Base-by-base conservation (phyloP, 2,113 vertebrate species). In the Delphinapterus leucas region DNA sequence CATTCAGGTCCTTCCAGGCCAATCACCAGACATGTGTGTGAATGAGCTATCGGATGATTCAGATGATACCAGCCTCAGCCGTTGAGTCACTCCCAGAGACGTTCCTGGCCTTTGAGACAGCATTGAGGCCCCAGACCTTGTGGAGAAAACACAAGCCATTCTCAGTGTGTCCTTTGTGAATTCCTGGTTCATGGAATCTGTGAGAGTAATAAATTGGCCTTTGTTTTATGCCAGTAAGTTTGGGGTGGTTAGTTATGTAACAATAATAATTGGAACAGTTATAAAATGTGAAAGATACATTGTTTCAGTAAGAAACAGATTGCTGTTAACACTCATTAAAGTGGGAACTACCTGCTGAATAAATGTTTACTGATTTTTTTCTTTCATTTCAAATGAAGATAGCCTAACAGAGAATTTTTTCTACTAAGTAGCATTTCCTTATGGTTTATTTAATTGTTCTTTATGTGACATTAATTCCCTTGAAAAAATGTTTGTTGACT, bases 341-440 rank as follows among this genome's bases (percentile, higher is more conserved):
- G n/a, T 73, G 44, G 73, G 23, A 97, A 82, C 4, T 68, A 61
- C 44, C 58, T 97, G 38, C 21, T 83, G 23, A 95, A 88, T 88
- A 95, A 87, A 97, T 65, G 41, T 93, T 93, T 74, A 49, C 41
- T 65, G 49, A 71, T 26, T 77, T 91, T 94, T 94, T 47, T 73
- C 31, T 82, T 61, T 67, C 11, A 44, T 71, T 71, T 95, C n/a
- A 79, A 91, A 58, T 58, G 36, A 81, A 91, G 41, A 63, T 76
- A 74, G 65, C 36, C 21, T 68, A 79, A 76, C 23, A 67, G 61
- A 60, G 41, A 95, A 53, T 38, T 88, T 76, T 97, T 23, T 73
- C 74, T 68, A n/a, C 21, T 90, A 92, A 80, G 20, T 71, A n/a
- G 15, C 20, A 41, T 96, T 95, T 11, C 21, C 31, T 17, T 81